A percentile compares a stretch with the other conserved stretches of the same genome.
Conservation (phyloP, 2,888 invertebrate species). For the Glaucopsyche alexis region DNA sequence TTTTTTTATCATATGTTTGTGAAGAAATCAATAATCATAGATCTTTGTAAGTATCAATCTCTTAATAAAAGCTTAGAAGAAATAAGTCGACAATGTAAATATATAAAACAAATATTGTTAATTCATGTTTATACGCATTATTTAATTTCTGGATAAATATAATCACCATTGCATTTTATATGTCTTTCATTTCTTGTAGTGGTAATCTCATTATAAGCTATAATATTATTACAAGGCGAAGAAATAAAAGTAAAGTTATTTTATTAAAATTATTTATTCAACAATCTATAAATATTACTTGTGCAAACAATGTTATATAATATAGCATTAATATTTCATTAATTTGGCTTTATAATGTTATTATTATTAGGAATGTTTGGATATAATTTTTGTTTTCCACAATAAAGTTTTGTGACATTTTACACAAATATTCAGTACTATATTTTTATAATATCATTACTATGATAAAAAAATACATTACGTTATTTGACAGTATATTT, state of each 20-base stretch:
- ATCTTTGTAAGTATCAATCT: conserved; percentile 29
- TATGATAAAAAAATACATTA: neutral
- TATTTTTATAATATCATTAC: neutral
- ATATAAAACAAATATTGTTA: conserved; percentile 63
- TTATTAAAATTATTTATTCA: conserved; percentile 19
- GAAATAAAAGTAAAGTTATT: neutral
- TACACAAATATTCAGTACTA: neutral
- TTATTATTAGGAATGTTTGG: neutral
- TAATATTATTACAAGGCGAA: neutral
- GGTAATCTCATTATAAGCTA: neutral
- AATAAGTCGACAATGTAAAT: conserved; percentile 61
- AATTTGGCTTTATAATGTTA: neutral
- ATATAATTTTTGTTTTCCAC: neutral
- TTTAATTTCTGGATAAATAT: conserved; percentile 73
- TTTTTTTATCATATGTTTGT: neutral
- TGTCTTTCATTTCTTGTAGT: conserved; percentile 48
- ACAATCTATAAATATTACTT: conserved; percentile 20
- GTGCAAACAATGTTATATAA: conserved; percentile 10
- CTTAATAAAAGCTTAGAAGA: conserved; percentile 41
- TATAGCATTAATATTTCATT: conserved; percentile 14
- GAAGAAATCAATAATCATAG: neutral
- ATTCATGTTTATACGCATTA: conserved; percentile 69
- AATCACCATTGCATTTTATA: conserved; percentile 75
- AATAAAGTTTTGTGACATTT: neutral
- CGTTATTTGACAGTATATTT: neutral